Evolutionary conservation across 2,797 vertebrate species (phyloP), one percentile per base, ranked within the genome.

Genomic region (Sebastes nivosus): DNA sequence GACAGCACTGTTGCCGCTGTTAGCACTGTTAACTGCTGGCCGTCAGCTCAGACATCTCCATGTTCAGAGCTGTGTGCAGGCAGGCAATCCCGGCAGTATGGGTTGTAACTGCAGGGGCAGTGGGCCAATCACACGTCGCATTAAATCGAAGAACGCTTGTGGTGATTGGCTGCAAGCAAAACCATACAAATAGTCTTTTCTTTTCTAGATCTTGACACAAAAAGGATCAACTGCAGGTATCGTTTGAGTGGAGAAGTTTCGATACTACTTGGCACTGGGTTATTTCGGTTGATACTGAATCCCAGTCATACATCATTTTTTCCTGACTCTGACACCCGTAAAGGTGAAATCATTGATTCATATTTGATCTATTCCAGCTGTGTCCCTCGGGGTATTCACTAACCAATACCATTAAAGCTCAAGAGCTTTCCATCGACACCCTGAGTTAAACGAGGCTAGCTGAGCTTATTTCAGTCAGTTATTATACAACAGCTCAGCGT

Each of bases 351-450:
- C n/a, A 50, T 63, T 65, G 24, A 72, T 64, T 42, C 34, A 59
- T 69, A 65, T 50, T 36, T 59, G 10, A 77, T 84, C 63, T 64
- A 7, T 67, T 78, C 14, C 14, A 34, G 38, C 58, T 58, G 55
- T 13, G 72, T 77, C 82, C 82, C 68, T 75, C 4, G 10, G 8
- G 66, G 72, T 34, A 55, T 72, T 42, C 36, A 5, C 30, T 42
- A 64, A 57, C 29, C 67, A 83, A 67, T 82, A 66, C 57, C 24
- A 79, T 81, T 79, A 75, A 84, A 81, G 70, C 46, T 77, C 29
- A 70, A 87, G 67, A 29, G 20, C 57, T 81, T 75, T 78, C 32
- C 46, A 82, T 71, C 74, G 69, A 87, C 67, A 65, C 50, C 69
- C 55, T 9, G 36, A 68, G 65, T 27, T 72, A 25, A 87, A 70